Conservation (phyloP, 2,797 vertebrate species). For the Spinibarbus caldwelli region DNA sequence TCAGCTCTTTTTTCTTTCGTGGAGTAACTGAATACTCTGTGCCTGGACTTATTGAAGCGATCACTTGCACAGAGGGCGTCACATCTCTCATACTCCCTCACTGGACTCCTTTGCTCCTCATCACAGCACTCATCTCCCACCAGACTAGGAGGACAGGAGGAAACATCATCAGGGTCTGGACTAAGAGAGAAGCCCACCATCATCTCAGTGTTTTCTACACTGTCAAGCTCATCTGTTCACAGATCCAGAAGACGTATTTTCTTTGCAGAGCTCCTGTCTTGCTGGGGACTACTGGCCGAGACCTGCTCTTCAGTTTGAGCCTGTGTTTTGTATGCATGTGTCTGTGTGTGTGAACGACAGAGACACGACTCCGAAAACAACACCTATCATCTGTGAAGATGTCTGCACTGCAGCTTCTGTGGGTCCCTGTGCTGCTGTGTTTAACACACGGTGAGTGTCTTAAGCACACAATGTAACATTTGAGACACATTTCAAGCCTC, state of each 20-base stretch:
- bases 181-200: not conserved
- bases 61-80: not conserved
- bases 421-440: slow-evolving; percentile 67
- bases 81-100: slow-evolving; percentile 12
- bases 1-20: slow-evolving; percentile 5
- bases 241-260: not conserved
- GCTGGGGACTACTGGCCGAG: slow-evolving; percentile 27
- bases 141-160: not conserved
- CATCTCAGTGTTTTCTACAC: not conserved
- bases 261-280: not conserved
- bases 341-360: slow-evolving; percentile 45
- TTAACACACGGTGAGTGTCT: slow-evolving; percentile 74
- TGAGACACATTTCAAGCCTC: slow-evolving; percentile 5
- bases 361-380: slow-evolving; percentile 33
- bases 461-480: slow-evolving; percentile 49
- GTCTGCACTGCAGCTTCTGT: slow-evolving; percentile 61
- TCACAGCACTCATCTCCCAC: not conserved
- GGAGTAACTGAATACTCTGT: slow-evolving; percentile 59
- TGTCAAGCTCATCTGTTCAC: not conserved
- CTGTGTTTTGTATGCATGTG: slow-evolving; percentile 47
- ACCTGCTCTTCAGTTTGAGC: slow-evolving; percentile 50
- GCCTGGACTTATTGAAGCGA: slow-evolving; percentile 2
- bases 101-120: not conserved
- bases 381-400: slow-evolving; percentile 66
- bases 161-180: slow-evolving; percentile 15